Conservation (phyloP, 2,888 invertebrate species). For the Drosophila incognita region DNA sequence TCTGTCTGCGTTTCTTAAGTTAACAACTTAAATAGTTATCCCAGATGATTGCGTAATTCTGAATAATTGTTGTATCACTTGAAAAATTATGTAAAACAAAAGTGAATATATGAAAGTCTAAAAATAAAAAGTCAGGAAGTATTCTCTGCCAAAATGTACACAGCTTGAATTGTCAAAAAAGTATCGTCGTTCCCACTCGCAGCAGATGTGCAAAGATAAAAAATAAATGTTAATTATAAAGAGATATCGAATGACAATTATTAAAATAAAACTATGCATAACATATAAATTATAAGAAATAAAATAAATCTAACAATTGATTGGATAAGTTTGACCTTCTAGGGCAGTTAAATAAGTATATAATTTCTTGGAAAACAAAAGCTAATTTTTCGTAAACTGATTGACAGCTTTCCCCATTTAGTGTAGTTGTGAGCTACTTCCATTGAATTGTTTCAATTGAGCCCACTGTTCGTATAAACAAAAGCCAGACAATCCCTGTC, state of each 20-base stretch:
- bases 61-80: background rate
- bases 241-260: background rate
- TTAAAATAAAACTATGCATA: background rate
- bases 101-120: background rate
- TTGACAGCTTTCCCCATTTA: constrained; percentile 26
- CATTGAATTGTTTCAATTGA: constrained; percentile 23
- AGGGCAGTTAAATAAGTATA: background rate
- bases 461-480: constrained; percentile 37
- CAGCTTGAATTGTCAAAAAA: constrained; percentile 27
- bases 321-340: background rate
- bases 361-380: background rate
- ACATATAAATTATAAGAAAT: background rate
- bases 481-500: constrained; percentile 39
- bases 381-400: constrained; percentile 5
- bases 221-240: background rate
- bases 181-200: constrained; percentile 1
- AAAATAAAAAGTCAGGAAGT: constrained; percentile 34
- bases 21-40: background rate
- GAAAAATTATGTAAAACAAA: background rate
- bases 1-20: background rate
- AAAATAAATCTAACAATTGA: background rate
- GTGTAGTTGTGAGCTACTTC: constrained; percentile 12
- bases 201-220: constrained; percentile 22
- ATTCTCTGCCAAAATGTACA: constrained; percentile 15
- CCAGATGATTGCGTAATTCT: background rate